Percentiles rank a stretch among this genome's conserved stretches.
phyloP scores from a whole-genome alignment of 2,888 invertebrate genomes.

The Taenaris catops region DNA sequence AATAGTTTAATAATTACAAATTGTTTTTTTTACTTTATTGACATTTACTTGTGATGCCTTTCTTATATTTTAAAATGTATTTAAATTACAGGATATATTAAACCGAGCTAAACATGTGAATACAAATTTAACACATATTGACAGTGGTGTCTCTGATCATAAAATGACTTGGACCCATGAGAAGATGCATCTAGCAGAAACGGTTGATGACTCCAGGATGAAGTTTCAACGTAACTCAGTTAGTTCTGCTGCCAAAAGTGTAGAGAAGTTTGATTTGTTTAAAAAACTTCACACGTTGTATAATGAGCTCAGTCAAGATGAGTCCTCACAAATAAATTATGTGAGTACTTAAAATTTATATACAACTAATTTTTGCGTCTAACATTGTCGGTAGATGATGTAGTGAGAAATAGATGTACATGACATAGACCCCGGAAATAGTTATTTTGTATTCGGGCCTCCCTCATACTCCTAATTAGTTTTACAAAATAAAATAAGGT shows the following conservation, averaged over 20 bases:
- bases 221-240: slow-evolving; percentile 66
- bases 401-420: too few relatives aligned
- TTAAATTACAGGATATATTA: slow-evolving; percentile 63
- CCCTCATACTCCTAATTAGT: too few relatives aligned
- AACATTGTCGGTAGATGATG: too few relatives aligned
- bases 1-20: slow-evolving; percentile 50
- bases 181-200: slow-evolving; percentile 71
- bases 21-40: slow-evolving; percentile 32
- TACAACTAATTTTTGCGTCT: too few relatives aligned
- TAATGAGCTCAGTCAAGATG: slow-evolving; percentile 68
- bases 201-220: slow-evolving; percentile 71
- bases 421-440: too few relatives aligned
- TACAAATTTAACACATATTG: slow-evolving; percentile 63
- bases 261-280: slow-evolving; percentile 71
- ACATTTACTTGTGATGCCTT: slow-evolving; percentile 20
- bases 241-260: slow-evolving; percentile 50
- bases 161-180: slow-evolving; percentile 78
- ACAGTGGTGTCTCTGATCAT: slow-evolving; percentile 70
- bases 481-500: too few relatives aligned
- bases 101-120: slow-evolving; percentile 75
- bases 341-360: slow-evolving; percentile 42
- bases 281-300: slow-evolving; percentile 74
- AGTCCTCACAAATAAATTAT: slow-evolving; percentile 61
- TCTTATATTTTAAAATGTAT: too few relatives aligned
- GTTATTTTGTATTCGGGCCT: too few relatives aligned